phyloP scores from a whole-genome alignment of 2,797 vertebrate genomes.

The Cyprinodon diabolis region DNA sequence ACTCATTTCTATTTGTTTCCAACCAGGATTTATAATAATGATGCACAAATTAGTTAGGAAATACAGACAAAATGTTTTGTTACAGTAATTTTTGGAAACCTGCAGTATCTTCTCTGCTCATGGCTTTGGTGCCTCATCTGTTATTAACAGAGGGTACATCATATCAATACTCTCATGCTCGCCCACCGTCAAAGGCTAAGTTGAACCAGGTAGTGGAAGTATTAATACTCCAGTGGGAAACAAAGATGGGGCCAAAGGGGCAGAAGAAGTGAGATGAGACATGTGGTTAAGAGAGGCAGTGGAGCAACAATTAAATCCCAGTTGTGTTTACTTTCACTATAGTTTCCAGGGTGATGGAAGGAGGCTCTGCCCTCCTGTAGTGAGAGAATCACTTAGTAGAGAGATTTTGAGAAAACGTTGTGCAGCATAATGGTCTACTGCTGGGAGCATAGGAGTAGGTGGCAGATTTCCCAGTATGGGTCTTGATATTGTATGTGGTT shows the following conservation, averaged over 20 bases:
- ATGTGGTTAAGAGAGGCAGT: constrained; percentile 27
- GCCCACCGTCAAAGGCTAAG: constrained; percentile 40
- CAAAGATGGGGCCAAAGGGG: constrained; percentile 56
- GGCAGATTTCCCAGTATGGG: constrained; percentile 11
- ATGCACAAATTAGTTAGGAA: constrained; percentile 48
- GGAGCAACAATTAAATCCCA: constrained; percentile 53
- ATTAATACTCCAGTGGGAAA: constrained; percentile 62
- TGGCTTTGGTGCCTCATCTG: constrained; percentile 68
- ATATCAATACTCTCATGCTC: constrained; percentile 13
- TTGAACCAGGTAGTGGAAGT: constrained; percentile 33
- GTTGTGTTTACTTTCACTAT: constrained; percentile 50
- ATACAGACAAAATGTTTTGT: constrained; percentile 64
- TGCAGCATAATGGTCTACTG: constrained; percentile 37
- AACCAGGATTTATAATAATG: constrained; percentile 53
- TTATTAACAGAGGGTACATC: constrained; percentile 52
- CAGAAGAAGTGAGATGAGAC: constrained; percentile 43
- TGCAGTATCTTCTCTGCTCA: constrained; percentile 28
- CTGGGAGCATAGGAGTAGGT: constrained; percentile 11
- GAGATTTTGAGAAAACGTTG: constrained; percentile 38
- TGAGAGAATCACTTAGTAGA: constrained; percentile 44
- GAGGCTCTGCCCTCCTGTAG: constrained; percentile 31
- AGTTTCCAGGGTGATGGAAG: constrained; percentile 66
- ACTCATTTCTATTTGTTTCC: constrained; percentile 57
- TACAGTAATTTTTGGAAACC: constrained; percentile 74
- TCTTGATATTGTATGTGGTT: background rate